A percentile compares a stretch with the other conserved stretches of the same genome.
Evolutionary conservation across 2,888 invertebrate genomes (phyloP).

Genomic region (Philereme transversata): DNA sequence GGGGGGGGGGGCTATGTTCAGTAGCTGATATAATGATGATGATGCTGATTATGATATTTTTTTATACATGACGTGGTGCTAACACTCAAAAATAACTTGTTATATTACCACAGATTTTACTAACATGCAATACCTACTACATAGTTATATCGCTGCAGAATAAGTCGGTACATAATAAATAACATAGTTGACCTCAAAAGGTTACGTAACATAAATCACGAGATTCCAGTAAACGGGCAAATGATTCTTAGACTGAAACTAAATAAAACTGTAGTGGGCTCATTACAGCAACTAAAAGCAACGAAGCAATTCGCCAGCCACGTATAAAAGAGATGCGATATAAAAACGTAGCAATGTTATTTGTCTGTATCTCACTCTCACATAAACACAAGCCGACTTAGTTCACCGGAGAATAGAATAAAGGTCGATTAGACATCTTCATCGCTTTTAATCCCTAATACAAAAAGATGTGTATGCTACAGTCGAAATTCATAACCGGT

Average conservation of each 20-base stretch:
- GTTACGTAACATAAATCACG: not conserved
- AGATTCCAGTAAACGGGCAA: not conserved
- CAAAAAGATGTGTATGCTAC: too few species aligned
- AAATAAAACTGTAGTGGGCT: constrained; percentile 20
- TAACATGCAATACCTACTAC: too few species aligned
- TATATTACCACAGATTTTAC: too few species aligned
- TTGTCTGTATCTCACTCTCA: constrained; percentile 48
- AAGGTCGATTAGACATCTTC: constrained; percentile 7
- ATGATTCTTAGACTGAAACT: constrained; percentile 17
- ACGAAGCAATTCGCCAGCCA: constrained; percentile 18
- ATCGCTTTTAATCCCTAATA: too few species aligned
- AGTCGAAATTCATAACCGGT: too few species aligned
- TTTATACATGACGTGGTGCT: too few species aligned
- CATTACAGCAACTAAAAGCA: constrained; percentile 26
- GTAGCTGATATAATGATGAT: too few species aligned
- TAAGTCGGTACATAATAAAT: too few species aligned
- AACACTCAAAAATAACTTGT: too few species aligned
- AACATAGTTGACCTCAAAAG: not conserved
- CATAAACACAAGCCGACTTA: constrained; percentile 50
- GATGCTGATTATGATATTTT: too few species aligned
- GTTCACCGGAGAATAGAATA: constrained; percentile 14
- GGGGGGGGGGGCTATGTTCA: too few species aligned
- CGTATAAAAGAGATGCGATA: constrained; percentile 37
- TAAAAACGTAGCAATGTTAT: constrained; percentile 47
- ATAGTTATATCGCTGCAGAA: too few species aligned